Conservation (phyloP, 2,113 vertebrate species). For the Sinocyclocheilus grahami region DNA sequence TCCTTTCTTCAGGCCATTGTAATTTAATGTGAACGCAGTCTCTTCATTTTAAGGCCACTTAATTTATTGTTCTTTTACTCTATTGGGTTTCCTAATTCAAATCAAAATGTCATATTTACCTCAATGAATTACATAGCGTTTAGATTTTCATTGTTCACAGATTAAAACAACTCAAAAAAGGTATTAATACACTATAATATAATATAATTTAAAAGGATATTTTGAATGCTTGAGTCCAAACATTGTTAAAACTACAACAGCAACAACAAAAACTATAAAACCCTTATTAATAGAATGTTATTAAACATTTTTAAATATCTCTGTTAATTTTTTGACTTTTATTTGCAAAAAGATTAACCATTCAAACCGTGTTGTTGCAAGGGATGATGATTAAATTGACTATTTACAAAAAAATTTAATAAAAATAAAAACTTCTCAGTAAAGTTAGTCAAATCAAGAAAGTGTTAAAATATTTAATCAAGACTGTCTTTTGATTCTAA, state of each 20-base stretch:
- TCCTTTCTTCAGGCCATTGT: constrained; percentile 48
- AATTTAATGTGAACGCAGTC: constrained; percentile 53
- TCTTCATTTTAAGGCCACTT: constrained; percentile 75
- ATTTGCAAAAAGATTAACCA: neutral
- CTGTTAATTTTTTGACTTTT: neutral
- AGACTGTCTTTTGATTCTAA: neutral
- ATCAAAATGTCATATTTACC: constrained; percentile 35
- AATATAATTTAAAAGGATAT: neutral
- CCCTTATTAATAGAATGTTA: neutral
- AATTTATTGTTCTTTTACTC: constrained; percentile 54
- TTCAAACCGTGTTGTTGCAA: neutral
- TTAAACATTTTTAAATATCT: neutral
- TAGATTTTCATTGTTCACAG: constrained; percentile 52
- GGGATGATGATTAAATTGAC: neutral
- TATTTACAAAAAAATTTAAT: neutral
- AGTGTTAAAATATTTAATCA: neutral
- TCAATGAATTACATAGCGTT: constrained; percentile 54
- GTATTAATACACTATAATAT: neutral
- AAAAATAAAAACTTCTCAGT: neutral
- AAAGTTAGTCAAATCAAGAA: neutral
- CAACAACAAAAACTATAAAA: neutral
- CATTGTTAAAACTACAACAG: neutral
- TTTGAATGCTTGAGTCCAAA: neutral
- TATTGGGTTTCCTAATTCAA: constrained; percentile 15
- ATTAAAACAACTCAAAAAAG: neutral